These are phyloP conservation scores for Ormyrus thymus DNA, from an alignment of 2,888 invertebrate species.

Conservation along the genomic window DNA sequence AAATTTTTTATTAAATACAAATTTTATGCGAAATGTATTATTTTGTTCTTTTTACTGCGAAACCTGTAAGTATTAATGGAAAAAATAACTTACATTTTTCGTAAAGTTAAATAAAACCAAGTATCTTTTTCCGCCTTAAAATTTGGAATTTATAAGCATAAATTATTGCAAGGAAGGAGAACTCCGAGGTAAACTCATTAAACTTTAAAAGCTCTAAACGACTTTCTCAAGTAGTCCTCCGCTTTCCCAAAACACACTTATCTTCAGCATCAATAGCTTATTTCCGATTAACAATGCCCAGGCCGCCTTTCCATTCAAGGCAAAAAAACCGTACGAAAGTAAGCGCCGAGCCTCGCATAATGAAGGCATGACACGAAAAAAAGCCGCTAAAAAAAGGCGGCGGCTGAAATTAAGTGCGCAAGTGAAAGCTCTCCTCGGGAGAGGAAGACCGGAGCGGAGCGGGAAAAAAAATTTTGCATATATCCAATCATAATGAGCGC, in stretches of 20 bases:
- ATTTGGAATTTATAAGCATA: neutral
- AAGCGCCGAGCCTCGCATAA: neutral
- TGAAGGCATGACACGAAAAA: slow-evolving; percentile 4
- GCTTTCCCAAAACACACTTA: no score
- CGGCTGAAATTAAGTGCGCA: slow-evolving; percentile 31
- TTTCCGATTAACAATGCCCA: no score
- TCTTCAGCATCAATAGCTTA: no score
- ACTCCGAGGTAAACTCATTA: neutral
- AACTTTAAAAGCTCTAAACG: neutral
- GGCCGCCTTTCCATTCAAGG: neutral
- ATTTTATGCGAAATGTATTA: no score
- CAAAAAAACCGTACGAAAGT: slow-evolving; percentile 1
- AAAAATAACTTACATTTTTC: no score
- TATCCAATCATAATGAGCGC: slow-evolving; percentile 6
- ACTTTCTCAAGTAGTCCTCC: no score
- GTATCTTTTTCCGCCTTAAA: no score
- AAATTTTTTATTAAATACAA: no score
- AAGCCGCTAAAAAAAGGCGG: slow-evolving; percentile 14
- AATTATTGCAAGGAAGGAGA: neutral
- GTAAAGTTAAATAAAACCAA: no score
- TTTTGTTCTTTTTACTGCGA: no score
- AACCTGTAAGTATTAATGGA: no score
- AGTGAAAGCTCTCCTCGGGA: slow-evolving; percentile 42
- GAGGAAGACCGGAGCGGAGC: neutral
- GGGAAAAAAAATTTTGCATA: slow-evolving; percentile 40